These are phyloP conservation scores for Micoletzkya japonica DNA, from an alignment of 2,888 invertebrate species.

Conservation along the genomic window DNA sequence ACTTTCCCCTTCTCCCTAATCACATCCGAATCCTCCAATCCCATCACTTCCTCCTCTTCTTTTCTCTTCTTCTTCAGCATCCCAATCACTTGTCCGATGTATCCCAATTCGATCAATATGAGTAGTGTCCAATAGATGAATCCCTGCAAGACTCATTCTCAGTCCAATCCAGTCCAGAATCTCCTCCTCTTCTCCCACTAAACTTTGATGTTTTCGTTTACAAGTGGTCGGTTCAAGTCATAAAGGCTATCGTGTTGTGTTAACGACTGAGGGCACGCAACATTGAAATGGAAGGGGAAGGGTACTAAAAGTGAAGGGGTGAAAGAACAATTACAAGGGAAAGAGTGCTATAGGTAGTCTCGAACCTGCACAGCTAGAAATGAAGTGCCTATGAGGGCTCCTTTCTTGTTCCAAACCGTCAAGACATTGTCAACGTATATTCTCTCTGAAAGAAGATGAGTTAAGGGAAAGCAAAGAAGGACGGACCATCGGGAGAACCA, in stretches of 20 bases:
- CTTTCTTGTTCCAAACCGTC: constrained; percentile 34
- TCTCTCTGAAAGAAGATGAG: constrained; percentile 17
- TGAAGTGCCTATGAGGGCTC: constrained; percentile 42
- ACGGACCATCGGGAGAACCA: constrained; percentile 32
- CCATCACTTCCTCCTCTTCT: background rate
- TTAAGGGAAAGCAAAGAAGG: background rate
- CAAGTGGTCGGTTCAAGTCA: too few relatives aligned
- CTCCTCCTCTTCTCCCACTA: too few relatives aligned
- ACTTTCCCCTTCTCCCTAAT: constrained; percentile 48
- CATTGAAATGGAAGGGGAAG: too few relatives aligned
- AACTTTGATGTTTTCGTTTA: too few relatives aligned
- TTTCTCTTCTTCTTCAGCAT: background rate
- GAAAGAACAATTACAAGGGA: too few relatives aligned
- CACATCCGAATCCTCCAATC: constrained; percentile 50
- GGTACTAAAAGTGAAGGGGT: too few relatives aligned
- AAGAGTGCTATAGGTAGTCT: constrained; percentile 28
- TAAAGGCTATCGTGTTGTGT: too few relatives aligned
- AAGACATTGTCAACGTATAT: constrained; percentile 42
- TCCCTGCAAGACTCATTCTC: constrained; percentile 17
- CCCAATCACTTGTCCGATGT: background rate
- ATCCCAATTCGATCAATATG: constrained; percentile 18
- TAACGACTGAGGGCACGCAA: too few relatives aligned
- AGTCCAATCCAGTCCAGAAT: too few relatives aligned
- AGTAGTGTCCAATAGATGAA: constrained; percentile 27
- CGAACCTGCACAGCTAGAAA: constrained; percentile 46